These are phyloP conservation scores for Mongoloraphidia duomilia DNA, from an alignment of 2,888 invertebrate species.

Conservation along the genomic window DNA sequence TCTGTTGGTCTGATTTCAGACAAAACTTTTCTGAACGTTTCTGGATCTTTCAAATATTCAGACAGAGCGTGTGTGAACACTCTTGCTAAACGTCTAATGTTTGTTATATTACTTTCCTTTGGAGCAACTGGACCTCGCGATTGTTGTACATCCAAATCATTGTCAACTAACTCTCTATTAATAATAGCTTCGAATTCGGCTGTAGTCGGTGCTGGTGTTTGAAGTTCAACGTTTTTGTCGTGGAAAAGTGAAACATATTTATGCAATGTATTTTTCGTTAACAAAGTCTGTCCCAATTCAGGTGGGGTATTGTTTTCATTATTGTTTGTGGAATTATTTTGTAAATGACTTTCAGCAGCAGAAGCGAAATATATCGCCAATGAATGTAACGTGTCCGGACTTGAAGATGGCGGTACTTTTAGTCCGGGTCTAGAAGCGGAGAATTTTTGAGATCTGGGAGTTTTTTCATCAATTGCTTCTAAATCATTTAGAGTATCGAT, in stretches of 20 bases:
- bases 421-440: slow-evolving; percentile 38
- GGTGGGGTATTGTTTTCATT: slow-evolving; percentile 21
- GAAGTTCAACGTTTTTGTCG: slow-evolving; percentile 21
- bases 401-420: slow-evolving; percentile 56
- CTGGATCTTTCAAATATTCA: slow-evolving; percentile 69
- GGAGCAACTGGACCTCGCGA: slow-evolving; percentile 45
- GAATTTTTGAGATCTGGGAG: slow-evolving; percentile 24
- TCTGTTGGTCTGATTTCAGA: slow-evolving; percentile 68
- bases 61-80: slow-evolving; percentile 73
- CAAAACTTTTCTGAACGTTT: slow-evolving; percentile 61
- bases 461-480: slow-evolving; percentile 31
- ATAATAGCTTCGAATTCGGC: not conserved
- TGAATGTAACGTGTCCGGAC: slow-evolving; percentile 63
- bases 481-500: slow-evolving; percentile 50
- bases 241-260: slow-evolving; percentile 40
- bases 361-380: slow-evolving; percentile 69
- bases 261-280: slow-evolving; percentile 44
- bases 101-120: not conserved
- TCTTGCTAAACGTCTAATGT: slow-evolving; percentile 61
- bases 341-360: slow-evolving; percentile 37
- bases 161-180: slow-evolving; percentile 18
- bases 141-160: slow-evolving; percentile 45
- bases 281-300: slow-evolving; percentile 4
- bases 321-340: slow-evolving; percentile 25
- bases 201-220: slow-evolving; percentile 12